Base-by-base conservation (phyloP, 35 echinoderm and acorn worm genomes). In the Holothuria glaberrima region DNA sequence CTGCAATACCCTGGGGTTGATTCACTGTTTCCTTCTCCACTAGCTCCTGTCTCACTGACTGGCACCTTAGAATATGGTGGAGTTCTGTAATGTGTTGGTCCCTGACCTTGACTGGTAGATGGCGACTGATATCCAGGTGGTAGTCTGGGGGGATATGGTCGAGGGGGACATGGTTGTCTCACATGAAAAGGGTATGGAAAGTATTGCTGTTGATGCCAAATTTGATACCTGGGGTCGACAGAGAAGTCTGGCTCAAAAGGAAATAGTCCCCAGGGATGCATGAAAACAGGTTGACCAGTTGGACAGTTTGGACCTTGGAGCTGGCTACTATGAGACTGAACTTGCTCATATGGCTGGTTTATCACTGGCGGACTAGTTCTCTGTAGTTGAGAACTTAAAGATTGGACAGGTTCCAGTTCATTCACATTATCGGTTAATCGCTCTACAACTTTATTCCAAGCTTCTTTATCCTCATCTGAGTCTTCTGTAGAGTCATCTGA, bases 181-280 rank as follows among this genome's bases (percentile, higher is more conserved):
- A 69, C 14, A 13, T 69, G 66, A 29, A 33, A 69, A 33, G 31
- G 31, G 22, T 26, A 33, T 13, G 66, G 66, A 12, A 69, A 69
- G 14, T 69, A 69, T 10, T 69, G 66, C 10, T 17, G 66, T 33
- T 69, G 66, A 21, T 10, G 66, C 66, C 66, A 69, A 25, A 13
- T 9, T 33, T 26, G 66, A 69, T 69, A 33, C 9, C 66, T 29
- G 14, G 66, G 66, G 13, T 33, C 66, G 13, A 12, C 25, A 59
- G 80, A 28, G 57, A 22, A 27, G 13, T 22, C 58, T 9, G 80
- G 80, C n/a, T 25, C 28, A 57, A 84, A 84, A 3, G 80, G 80
- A n/a, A 84, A 84, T 21, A 84, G 80, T 63, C 80, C 80, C 80
- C 80, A 84, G 29, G 80, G 80, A 31, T 84, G 80, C 56, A 61